Conservation (phyloP, 2,113 vertebrate species). For the Pardalotus punctatus region DNA sequence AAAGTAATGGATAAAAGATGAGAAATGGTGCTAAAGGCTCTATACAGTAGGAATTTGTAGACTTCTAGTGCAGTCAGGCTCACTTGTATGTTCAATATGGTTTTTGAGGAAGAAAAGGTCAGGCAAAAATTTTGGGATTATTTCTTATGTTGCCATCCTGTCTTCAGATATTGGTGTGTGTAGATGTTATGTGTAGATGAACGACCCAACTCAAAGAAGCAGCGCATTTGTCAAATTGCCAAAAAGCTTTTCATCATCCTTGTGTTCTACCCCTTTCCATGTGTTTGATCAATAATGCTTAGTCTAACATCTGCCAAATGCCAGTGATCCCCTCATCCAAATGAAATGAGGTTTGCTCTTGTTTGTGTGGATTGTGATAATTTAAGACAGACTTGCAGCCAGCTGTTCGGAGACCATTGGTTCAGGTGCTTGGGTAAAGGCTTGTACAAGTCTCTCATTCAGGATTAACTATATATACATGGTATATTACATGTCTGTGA, state of each 20-base stretch:
- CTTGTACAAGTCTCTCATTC: background rate
- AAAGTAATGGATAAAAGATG: background rate
- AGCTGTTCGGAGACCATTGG: background rate
- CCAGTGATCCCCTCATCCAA: background rate
- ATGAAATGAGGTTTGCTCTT: background rate
- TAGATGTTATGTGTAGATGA: background rate
- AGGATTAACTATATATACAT: background rate
- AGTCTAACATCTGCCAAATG: background rate
- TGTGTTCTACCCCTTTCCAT: background rate
- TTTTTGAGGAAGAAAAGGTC: background rate
- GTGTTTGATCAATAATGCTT: background rate
- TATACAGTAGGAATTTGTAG: background rate
- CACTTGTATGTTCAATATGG: background rate
- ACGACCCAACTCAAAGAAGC: background rate
- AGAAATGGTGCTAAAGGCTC: background rate
- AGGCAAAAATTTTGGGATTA: background rate
- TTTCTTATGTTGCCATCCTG: background rate
- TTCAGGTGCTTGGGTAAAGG: fast-evolving
- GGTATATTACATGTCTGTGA: background rate
- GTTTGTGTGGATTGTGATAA: background rate
- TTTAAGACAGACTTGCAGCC: background rate
- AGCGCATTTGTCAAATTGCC: background rate
- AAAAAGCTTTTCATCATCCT: background rate
- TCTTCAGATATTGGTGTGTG: background rate
- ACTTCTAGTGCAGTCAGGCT: background rate